Evolutionary conservation across 2,888 invertebrate species (phyloP), one percentile per base, ranked within the genome.

Genomic region (Spialia ferax): DNA sequence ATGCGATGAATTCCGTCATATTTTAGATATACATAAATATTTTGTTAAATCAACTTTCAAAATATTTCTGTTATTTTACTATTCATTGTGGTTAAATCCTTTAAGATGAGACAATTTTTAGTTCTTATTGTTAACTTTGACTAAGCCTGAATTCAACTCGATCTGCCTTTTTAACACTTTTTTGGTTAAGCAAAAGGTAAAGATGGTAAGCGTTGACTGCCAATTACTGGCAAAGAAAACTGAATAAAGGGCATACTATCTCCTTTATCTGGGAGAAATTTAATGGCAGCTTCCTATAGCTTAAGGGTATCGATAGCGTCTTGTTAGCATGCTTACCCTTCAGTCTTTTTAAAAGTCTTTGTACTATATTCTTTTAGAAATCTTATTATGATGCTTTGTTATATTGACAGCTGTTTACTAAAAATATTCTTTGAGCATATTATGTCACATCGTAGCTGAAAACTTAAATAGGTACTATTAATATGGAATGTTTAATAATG

Each of bases 241-340:
- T 22, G 20, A 23, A 52, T 23, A 20, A 10, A 52, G 13, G 1
- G n/a, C 8, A 2, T 13, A 57, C 6, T 23, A 42, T n/a, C 42
- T 42, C n/a, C 20, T 59, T 42, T 23, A 8, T 15, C 13, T 23
- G 3, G 11, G 1, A 13, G 2, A 55, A 15, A 42, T 23, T 8
- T 35, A 52, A 62, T 22, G 23, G 8, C 2, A 32, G 32, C 32
- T 48, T 61, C 45, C 29, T 20, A 32, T 50, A 32, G 29, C 61
- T 5, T 50, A 50, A 61, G 48, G 29, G 18, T 61, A 61, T 61
- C 20, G 29, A 52, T 62, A 35, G 23, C 32, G 7, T 22, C 38
- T 62, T 62, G 52, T 62, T 62, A 62, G 22, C 4, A 2, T n/a
- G 38, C 3, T 38, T 38, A 13, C n/a, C n/a, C n/a, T 38, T 38